Percentiles rank a stretch among this genome's conserved stretches.
Conservation (phyloP, 2,797 vertebrate species). For the Toxotes lorentzi region DNA sequence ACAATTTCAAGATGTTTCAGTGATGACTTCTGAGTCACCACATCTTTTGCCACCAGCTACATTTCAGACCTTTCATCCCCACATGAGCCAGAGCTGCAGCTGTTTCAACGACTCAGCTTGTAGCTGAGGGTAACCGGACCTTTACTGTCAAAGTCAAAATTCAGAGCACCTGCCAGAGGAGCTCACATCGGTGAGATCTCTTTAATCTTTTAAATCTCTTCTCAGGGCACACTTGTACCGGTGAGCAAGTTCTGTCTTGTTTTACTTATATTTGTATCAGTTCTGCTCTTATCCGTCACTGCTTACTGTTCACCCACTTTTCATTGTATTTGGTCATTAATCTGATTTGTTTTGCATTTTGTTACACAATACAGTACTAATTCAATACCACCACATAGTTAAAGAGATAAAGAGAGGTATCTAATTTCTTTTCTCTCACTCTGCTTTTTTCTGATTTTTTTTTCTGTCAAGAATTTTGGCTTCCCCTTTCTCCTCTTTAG, state of each 20-base stretch:
- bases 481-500: neutral
- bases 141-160: slow-evolving; percentile 58
- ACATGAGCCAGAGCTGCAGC: slow-evolving; percentile 32
- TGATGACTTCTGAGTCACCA: slow-evolving; percentile 12
- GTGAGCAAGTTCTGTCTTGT: neutral
- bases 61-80: slow-evolving; percentile 53
- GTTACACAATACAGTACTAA: neutral
- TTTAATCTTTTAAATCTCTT: slow-evolving; percentile 49
- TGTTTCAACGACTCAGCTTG: slow-evolving; percentile 31
- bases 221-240: slow-evolving; percentile 7
- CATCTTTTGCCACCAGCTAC: slow-evolving; percentile 28
- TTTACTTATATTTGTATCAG: neutral
- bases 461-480: neutral
- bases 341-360: slow-evolving; percentile 7
- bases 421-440: neutral
- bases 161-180: slow-evolving; percentile 55
- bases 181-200: slow-evolving; percentile 34
- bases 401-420: neutral
- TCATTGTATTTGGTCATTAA: neutral
- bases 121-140: slow-evolving; percentile 39
- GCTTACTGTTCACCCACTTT: slow-evolving; percentile 8
- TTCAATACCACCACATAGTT: neutral
- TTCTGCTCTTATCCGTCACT: slow-evolving; percentile 2
- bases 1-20: slow-evolving; percentile 14
- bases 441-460: neutral